Base-by-base conservation (phyloP, 2,888 invertebrate genomes). In the Panzeria rudis region DNA sequence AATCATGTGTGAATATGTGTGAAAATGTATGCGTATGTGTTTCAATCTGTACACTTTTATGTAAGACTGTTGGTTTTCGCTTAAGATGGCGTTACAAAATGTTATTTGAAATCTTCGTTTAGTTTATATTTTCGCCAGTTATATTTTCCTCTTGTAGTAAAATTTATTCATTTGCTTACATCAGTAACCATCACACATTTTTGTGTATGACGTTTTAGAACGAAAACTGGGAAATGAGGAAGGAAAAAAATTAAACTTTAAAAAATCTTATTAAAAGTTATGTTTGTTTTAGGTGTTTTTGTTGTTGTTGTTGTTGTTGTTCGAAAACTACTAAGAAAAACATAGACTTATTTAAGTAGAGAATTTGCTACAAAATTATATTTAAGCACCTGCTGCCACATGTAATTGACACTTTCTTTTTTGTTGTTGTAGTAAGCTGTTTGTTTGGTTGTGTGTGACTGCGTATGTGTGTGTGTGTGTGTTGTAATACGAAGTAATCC, bases 221-320 rank as follows among this genome's bases (percentile, higher is more conserved):
- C 5, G 47, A 29, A 17, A 9, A 9, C 9, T 29, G 20, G 52
- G 4, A 41, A 54, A 32, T 44, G n/a, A 54, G 56, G 54, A 81
- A 69, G 41, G 25, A 32, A 72, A 20, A 20, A 13, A 59, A 73
- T 62, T 13, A 69, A 69, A 61, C 41, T 52, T 32, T 11, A 59
- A 75, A 82, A 68, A 15, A 44, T n/a, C 76, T 47, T 82, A 56
- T 56, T 82, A 76, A 82, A 82, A 76, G 47, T 50, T 38, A 69
- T 56, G 56, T 56, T 47, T 69, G 23, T 25, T 41, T 44, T 17
- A 9, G 20, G 15, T 13, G 35, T 6, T 61, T 3, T 11, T 20
- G 23, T 35, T 68, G 17, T 13, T 41, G 13, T 11, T 25, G 23
- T n/a, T 61, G 0, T 38, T 56, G 35, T 7, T 35, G 3, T 38